Percentiles rank a stretch among this genome's conserved stretches.
These are phyloP conservation scores for Oncorhynchus tshawytscha DNA, from an alignment of 2,113 vertebrate species.

Conservation along the genomic window DNA sequence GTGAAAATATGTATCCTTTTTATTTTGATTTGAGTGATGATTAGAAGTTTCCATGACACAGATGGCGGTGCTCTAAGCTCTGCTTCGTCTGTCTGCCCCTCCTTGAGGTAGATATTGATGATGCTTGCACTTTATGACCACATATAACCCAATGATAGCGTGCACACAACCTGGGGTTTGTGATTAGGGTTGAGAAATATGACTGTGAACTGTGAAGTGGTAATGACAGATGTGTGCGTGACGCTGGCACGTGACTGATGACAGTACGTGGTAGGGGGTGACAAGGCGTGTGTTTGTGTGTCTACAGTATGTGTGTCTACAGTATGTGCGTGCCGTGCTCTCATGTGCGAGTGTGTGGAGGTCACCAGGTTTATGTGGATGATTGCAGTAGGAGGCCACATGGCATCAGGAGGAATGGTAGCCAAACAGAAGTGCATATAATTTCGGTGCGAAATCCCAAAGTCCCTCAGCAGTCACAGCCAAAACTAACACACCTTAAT, in stretches of 20 bases:
- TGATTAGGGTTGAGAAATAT: neutral
- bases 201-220: neutral
- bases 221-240: neutral
- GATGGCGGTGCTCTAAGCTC: neutral
- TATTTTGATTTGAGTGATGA: too few relatives aligned
- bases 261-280: neutral
- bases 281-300: too few relatives aligned
- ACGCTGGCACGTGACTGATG: neutral
- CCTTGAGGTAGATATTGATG: neutral
- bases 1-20: too few relatives aligned
- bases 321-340: neutral
- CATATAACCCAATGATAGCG: neutral
- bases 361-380: neutral
- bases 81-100: too few relatives aligned
- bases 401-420: neutral
- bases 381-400: neutral
- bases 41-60: neutral
- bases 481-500: neutral
- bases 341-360: neutral
- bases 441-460: neutral
- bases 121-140: neutral
- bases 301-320: too few relatives aligned
- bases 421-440: neutral
- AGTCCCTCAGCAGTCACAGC: neutral
- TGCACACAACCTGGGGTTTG: neutral